Base-by-base conservation (phyloP, 2,797 vertebrate genomes). In the Loris lydekkerianus region DNA sequence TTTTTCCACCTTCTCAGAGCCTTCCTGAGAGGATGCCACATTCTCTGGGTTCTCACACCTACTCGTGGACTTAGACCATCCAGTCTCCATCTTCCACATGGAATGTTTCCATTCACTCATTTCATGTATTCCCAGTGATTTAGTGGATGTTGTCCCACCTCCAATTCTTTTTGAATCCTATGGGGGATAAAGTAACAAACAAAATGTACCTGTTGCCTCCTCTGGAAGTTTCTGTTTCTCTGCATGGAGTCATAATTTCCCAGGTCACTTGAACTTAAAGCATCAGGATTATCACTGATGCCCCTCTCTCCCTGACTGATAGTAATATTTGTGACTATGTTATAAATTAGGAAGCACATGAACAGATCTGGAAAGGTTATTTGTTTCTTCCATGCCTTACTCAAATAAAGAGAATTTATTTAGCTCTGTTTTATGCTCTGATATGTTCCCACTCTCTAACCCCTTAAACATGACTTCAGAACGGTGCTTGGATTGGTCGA, bases 311-410 rank as follows among this genome's bases (percentile, higher is more conserved):
- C 2, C 18, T 81, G 73, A 65, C 67, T 63, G 91, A 76, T 49
- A 37, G 8, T 63, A 67, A 23, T 46, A 75, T 80, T 70, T 49
- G 46, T 86, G 92, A 82, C 53, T 15, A 0, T 27, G 20, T 20
- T n/a, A 7, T 49, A 53, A 53, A 17, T 73, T 72, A 63, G 27
- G 27, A 86, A 85, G 9, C n/a, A 9, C 3, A 8, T 20, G 23
- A 21, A 56, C 43, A 84, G 17, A 69, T 63, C 58, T 49, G 6
- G 63, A 53, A 90, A 90, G 37, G 65, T 49, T n/a, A 60, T 80
- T 95, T 85, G 25, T 91, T 87, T 87, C 46, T 76, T 89, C 63
- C 43, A 29, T 86, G 72, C n/a, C 40, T n/a, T 87, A 46, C 49
- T 83, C 86, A 78, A 37, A 75, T 61, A 82, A 40, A 34, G 49